Evolutionary conservation across 1,140 invertebrate species (phyloP).

Genomic region (Spodoptera frugiperda): DNA sequence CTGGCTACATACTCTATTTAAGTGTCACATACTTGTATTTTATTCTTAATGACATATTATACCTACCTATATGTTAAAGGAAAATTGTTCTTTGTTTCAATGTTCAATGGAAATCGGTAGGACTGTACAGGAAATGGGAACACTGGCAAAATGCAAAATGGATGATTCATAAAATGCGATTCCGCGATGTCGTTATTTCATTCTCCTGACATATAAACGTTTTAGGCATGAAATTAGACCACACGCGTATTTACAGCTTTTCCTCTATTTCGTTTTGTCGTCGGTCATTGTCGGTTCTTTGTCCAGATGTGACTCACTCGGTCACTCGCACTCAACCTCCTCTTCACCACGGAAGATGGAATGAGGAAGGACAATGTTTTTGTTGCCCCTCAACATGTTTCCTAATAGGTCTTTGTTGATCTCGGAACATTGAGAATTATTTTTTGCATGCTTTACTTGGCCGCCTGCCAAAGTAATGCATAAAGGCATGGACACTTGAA

Average conservation of each 20-base stretch:
- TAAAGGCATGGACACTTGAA: constrained; percentile 22
- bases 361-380: constrained; percentile 64
- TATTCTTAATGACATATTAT: too few species aligned
- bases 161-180: constrained; percentile 1
- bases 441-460: constrained; percentile 47
- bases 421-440: constrained; percentile 50
- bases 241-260: constrained; percentile 51
- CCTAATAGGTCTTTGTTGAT: constrained; percentile 66
- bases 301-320: constrained; percentile 62
- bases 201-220: constrained; percentile 42
- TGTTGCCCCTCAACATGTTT: constrained; percentile 62
- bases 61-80: too few species aligned
- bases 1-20: too few species aligned
- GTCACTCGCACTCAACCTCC: constrained; percentile 50
- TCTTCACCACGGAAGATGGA: constrained; percentile 57
- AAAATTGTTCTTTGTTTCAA: too few species aligned
- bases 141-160: neutral
- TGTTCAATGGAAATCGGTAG: too few species aligned
- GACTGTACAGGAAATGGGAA: constrained; percentile 6
- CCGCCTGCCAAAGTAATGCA: constrained; percentile 33
- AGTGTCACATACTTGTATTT: too few species aligned
- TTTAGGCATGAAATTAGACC: constrained; percentile 59
- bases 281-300: constrained; percentile 62
- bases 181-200: constrained; percentile 8
- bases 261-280: constrained; percentile 68